phyloP scores from a whole-genome alignment of 1,140 invertebrate species.

The Tetranychus urticae region DNA sequence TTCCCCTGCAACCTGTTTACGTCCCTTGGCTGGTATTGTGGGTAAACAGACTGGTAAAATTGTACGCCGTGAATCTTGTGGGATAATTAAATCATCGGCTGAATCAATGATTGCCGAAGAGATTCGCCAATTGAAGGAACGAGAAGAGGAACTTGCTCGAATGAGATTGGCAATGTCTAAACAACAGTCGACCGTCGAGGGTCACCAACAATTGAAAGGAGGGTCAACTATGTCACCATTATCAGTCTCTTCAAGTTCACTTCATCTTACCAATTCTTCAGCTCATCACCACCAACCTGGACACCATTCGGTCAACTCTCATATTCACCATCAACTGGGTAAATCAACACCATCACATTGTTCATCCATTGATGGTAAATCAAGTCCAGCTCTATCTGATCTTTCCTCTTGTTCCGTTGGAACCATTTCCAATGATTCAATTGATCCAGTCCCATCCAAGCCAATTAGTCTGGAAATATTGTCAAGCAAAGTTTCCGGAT shows the following conservation, averaged over 20 bases:
- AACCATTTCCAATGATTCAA: neutral
- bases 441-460: neutral
- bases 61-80: too few species aligned
- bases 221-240: neutral
- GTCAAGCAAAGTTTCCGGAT: neutral
- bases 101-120: conserved; percentile 26
- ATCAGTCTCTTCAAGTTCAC: too few species aligned
- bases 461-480: neutral
- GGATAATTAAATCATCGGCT: neutral
- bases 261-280: neutral
- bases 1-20: too few species aligned
- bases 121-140: conserved; percentile 22
- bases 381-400: neutral
- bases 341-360: neutral
- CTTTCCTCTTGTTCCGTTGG: neutral
- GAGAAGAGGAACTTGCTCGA: conserved; percentile 23
- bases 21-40: too few species aligned
- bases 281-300: neutral
- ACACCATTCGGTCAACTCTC: neutral
- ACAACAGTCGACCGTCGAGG: neutral
- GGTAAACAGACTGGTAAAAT: too few species aligned
- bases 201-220: neutral
- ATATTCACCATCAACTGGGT: neutral
- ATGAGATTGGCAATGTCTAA: conserved; percentile 7
- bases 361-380: neutral